These are phyloP conservation scores for Spheniscus humboldti DNA, from an alignment of 2,797 vertebrate genomes.

Conservation along the genomic window DNA sequence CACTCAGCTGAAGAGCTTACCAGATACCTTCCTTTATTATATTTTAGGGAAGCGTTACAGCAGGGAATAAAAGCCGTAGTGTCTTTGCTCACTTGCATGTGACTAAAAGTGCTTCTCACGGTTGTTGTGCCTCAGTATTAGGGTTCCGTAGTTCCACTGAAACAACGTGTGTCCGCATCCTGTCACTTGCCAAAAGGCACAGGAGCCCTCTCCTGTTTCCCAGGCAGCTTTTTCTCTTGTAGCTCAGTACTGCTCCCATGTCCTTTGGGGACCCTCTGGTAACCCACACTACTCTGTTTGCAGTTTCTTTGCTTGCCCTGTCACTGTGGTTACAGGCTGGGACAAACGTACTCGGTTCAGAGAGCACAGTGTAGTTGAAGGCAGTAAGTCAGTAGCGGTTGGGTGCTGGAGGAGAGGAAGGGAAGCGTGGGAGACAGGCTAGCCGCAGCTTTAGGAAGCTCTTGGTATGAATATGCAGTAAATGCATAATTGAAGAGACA, in stretches of 20 bases:
- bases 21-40: neutral
- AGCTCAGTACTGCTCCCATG: accelerated
- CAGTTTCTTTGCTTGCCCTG: neutral
- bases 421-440: neutral
- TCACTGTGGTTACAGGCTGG: neutral
- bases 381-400: neutral
- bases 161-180: neutral
- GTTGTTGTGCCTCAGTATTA: neutral
- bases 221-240: neutral
- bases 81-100: neutral
- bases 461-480: neutral
- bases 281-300: neutral
- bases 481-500: neutral
- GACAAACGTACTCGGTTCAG: neutral
- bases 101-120: neutral
- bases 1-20: neutral
- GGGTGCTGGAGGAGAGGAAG: neutral
- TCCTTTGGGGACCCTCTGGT: neutral
- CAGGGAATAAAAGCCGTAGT: neutral
- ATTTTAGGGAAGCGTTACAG: neutral
- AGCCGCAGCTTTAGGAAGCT: neutral
- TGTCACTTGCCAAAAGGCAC: accelerated
- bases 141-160: neutral
- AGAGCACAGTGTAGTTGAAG: neutral
- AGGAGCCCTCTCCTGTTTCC: neutral